Evolutionary conservation across 2,888 invertebrate genomes (phyloP), one percentile per base, ranked within the genome.

Genomic region (Antitype chi): DNA sequence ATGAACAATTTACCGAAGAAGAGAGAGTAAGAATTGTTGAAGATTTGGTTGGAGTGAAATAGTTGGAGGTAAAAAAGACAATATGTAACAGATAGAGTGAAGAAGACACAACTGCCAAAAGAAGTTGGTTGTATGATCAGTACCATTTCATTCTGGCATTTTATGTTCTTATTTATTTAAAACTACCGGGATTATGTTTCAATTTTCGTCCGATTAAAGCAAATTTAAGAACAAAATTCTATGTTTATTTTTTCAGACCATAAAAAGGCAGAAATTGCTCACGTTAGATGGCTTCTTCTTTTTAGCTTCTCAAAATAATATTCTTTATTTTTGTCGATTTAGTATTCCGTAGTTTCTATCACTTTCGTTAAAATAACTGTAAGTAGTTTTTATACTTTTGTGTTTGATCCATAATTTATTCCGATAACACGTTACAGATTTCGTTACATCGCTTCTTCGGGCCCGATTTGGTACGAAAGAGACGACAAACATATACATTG

Each of bases 401-500:
- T 38, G 8, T 52, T 9, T 32, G 20, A 53, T 60, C 28, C 43
- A 23, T 57, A 7, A 47, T 69, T 70, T 59, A 74, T 49, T 57
- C 15, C 1, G 2, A 20, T 23, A 38, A 20, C 43, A 38, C 79
- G 4, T 92, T 91, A 49, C 90, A 92, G 95, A 92, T 52, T 90
- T 95, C n/a, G 89, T 95, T 73, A 92, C 92, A 15, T 93, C 94
- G 2, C 89, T 95, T 3, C 89, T 95, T 6, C 91, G 93, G 6
- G 92, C 94, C 17, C 91, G 94, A 1, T 93, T 93, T 74, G 90
- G 90, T 60, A 60, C 80, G 28, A 90, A 89, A 13, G 94, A 94
- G 74, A 90, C 93, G 0, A 96, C 94, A 0, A 94, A 95, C 74
- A 96, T 96, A 20, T 92, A 86, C 77, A 94, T 96, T 8, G 95